phyloP scores from a whole-genome alignment of 1,140 invertebrate species.

The Brevipalpus yothersi region DNA sequence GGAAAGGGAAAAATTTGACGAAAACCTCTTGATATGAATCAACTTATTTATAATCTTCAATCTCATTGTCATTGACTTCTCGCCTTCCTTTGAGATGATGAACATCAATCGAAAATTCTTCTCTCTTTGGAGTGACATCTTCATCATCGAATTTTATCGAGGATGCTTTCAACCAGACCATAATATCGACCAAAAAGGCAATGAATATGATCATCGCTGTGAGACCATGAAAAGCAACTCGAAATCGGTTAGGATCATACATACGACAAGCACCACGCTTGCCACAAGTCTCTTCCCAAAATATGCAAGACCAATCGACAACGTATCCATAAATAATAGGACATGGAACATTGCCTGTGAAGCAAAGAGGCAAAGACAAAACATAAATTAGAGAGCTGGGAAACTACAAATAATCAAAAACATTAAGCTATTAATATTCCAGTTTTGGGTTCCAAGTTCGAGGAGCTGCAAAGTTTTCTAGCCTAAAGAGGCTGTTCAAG shows the following conservation, averaged over 20 bases:
- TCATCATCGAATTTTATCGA: conserved; percentile 40
- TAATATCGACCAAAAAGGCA: conserved; percentile 51
- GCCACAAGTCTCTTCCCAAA: conserved; percentile 58
- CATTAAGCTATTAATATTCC: too few relatives aligned
- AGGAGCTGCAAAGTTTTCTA: too few relatives aligned
- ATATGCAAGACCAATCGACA: conserved; percentile 64
- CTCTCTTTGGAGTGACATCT: neutral
- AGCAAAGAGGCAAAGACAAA: neutral
- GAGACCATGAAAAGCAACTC: conserved; percentile 65
- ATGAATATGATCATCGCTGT: conserved; percentile 50
- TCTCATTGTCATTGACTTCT: too few relatives aligned
- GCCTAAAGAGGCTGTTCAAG: too few relatives aligned
- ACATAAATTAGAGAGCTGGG: too few relatives aligned
- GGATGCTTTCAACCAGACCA: conserved; percentile 54
- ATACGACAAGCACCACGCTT: conserved; percentile 52
- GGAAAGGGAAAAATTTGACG: too few relatives aligned
- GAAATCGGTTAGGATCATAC: conserved; percentile 54
- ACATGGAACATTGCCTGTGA: conserved; percentile 57
- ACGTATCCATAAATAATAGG: conserved; percentile 73
- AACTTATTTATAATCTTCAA: too few relatives aligned
- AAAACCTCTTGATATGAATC: too few relatives aligned
- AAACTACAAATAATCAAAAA: too few relatives aligned
- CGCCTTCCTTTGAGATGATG: too few relatives aligned
- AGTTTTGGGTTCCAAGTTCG: too few relatives aligned
- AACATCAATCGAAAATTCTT: neutral